Base-by-base conservation (phyloP, 2,888 invertebrate genomes). In the Pollenia angustigena region DNA sequence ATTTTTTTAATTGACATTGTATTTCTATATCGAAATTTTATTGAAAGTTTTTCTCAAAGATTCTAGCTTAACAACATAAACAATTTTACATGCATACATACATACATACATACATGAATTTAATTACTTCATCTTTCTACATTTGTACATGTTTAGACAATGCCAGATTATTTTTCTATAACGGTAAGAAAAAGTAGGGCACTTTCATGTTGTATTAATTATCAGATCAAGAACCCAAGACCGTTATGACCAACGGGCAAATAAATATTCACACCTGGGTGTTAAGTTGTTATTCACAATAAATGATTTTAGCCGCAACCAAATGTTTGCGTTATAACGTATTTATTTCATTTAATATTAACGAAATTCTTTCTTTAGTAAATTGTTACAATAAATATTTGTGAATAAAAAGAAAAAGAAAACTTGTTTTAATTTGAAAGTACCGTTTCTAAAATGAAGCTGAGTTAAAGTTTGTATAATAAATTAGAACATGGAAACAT, bases 181-280 rank as follows among this genome's bases (percentile, higher is more conserved):
- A 40, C 40, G 50, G n/a, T 1, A 14, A 56, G 6, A 6, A 11
- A 58, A 85, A 74, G 23, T 79, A 14, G 85, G 18, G 8, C 85
- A 82, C 9, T 50, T 69, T 79, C 82, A 62, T 85, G 82, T 44
- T 52, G 44, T 16, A 23, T 46, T 23, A 60, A 82, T 85, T 85
- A 82, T 10, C 68, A 44, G 23, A 32, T 74, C 10, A 7, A 82
- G 74, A 82, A 79, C 16, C 9, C 14, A 18, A 1, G 48, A 81
- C 71, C 66, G 72, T 60, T 74, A 68, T 8, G 12, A 18, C 4
- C n/a, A 42, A 81, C 6, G 3, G 42, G 40, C 44, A 4, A n/a
- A 16, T 10, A 9, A 23, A 60, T 54, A 60, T 82, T 82, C 74
- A 52, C 85, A 82, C 74, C 32, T 32, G 11, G 12, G 50, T 85